These are phyloP conservation scores for Neomonachus schauinslandi DNA, from an alignment of 2,113 vertebrate genomes.

Conservation along the genomic window DNA sequence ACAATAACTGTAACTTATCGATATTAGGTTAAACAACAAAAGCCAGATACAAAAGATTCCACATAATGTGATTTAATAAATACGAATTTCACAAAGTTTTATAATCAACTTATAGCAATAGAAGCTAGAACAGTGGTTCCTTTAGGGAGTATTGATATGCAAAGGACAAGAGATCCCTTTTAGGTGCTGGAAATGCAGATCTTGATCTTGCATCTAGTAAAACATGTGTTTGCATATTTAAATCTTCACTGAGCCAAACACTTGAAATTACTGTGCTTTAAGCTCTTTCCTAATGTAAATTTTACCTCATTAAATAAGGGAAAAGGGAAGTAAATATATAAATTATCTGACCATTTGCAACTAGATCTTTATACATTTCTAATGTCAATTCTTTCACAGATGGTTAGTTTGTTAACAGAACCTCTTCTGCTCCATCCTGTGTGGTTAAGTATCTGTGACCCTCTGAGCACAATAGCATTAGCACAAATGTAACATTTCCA, in stretches of 20 bases:
- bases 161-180: background rate
- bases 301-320: background rate
- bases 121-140: background rate
- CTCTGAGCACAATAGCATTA: background rate
- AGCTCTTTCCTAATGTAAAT: background rate
- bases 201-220: background rate
- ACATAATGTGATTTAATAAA: background rate
- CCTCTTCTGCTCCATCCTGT: background rate
- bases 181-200: background rate
- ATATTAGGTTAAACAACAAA: background rate
- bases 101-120: background rate
- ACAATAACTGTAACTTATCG: background rate
- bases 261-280: background rate
- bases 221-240: background rate
- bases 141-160: background rate
- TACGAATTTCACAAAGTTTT: background rate
- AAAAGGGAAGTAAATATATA: background rate
- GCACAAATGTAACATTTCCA: background rate
- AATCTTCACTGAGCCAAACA: background rate
- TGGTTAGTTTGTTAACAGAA: constrained; percentile 54
- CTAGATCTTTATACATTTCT: background rate
- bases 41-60: background rate
- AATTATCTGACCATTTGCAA: constrained; percentile 2
- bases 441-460: constrained; percentile 6
- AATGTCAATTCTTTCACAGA: constrained; percentile 13